A percentile compares a stretch with the other conserved stretches of the same genome.
phyloP scores from a whole-genome alignment of 2,797 vertebrate genomes.

The Urophycis tenuis region DNA sequence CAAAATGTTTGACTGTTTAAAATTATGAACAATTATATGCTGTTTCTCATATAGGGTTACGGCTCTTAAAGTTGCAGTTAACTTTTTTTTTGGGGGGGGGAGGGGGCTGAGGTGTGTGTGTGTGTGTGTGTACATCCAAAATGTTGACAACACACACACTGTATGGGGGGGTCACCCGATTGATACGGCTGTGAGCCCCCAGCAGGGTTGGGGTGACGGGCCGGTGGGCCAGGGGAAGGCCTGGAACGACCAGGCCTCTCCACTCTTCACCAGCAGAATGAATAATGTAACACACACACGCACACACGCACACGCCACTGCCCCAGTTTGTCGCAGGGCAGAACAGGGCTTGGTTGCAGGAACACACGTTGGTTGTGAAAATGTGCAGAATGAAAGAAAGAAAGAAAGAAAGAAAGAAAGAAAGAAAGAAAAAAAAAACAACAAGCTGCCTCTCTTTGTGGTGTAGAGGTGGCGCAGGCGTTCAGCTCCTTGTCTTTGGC shows the following conservation, averaged over 20 bases:
- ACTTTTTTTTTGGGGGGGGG: no score
- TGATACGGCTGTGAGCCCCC: slow-evolving; percentile 4
- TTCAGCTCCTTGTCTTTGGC: background rate
- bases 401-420: no score
- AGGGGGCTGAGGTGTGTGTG: no score
- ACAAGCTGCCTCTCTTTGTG: background rate
- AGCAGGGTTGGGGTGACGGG: slow-evolving; percentile 31
- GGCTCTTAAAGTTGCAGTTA: no score
- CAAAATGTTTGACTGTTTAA: background rate
- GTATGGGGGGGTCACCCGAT: background rate
- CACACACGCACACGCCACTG: slow-evolving; percentile 39
- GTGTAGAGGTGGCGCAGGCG: background rate
- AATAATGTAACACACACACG: slow-evolving; percentile 71
- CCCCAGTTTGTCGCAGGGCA: slow-evolving; percentile 55
- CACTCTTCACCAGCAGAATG: slow-evolving; percentile 61
- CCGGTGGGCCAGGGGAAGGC: slow-evolving; percentile 50
- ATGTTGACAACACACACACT: background rate
- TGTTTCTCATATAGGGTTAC: background rate
- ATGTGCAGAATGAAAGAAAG: no score
- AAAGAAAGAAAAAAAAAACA: no score
- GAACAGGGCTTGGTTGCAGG: slow-evolving; percentile 30
- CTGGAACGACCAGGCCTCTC: slow-evolving; percentile 61
- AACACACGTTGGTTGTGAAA: slow-evolving; percentile 1
- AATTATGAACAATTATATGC: background rate
- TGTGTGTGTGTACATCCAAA: background rate